Evolutionary conservation across 2,888 invertebrate genomes (phyloP), one percentile per base, ranked within the genome.

Genomic region (Pocota personata): DNA sequence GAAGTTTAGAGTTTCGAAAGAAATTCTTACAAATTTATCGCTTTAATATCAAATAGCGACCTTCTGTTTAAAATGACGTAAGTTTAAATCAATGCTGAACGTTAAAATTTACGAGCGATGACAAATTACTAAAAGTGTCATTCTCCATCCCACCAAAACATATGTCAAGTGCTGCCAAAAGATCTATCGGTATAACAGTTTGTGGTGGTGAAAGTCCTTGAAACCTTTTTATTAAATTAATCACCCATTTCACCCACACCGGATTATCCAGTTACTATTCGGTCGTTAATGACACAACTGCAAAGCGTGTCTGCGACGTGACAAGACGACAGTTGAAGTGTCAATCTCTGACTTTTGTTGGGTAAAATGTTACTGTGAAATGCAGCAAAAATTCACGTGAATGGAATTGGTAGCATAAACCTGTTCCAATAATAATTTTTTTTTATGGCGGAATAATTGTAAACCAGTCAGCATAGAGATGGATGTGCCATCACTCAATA

Each of bases 401-500:
- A 62, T 21, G 19, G 16, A 8, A 40, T 16, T 37, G 10, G 3
- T 19, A 37, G 37, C 19, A 35, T 35, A 60, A 72, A 72, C 72
- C 50, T 2, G 60, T 60, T 60, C 27, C 16, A 12, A 35, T 50
- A 27, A 76, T 14, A 7, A 57, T 37, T n/a, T n/a, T n/a, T n/a
- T n/a, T n/a, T 55, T 24, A 30, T 27, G 10, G 10, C 7, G 3
- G 8, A 40, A 24, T n/a, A 48, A 8, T 10, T 37, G n/a, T 48
- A 37, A 76, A 40, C 14, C 60, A 21, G 27, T 52, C 58, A 32
- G 16, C 32, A 60, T 40, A 1, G 10, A 14, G 40, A 57, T 48
- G 6, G 46, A 35, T 57, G 35, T 43, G 16, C 57, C 48, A 76
- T 58, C 16, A 35, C 64, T 66, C 30, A 64, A 35, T 55, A 46